phyloP scores from a whole-genome alignment of 2,113 vertebrate genomes.

The Pseudonaja textilis region DNA sequence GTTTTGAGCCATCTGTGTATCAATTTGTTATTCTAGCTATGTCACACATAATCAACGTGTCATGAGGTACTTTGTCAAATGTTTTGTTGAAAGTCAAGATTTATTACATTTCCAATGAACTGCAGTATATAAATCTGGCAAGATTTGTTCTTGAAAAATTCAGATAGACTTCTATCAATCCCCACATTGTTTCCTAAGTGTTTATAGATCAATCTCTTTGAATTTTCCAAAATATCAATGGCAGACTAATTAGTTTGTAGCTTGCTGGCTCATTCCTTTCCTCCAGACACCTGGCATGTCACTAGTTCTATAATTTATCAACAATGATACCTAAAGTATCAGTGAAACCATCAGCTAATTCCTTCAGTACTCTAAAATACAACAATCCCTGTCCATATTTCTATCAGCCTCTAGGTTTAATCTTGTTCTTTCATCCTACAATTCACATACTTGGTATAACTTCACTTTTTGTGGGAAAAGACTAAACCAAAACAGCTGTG shows the following conservation, averaged over 20 bases:
- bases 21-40: too few relatives aligned
- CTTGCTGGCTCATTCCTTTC: neutral
- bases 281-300: neutral
- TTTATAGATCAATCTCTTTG: neutral
- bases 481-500: neutral
- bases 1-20: too few relatives aligned
- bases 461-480: neutral
- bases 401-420: neutral
- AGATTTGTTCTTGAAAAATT: neutral
- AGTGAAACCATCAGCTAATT: neutral
- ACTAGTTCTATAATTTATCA: neutral
- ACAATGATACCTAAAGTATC: neutral
- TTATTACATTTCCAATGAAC: too few relatives aligned
- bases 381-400: neutral
- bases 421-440: neutral
- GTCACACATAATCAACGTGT: too few relatives aligned
- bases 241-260: neutral
- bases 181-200: neutral
- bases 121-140: neutral
- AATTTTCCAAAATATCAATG: neutral
- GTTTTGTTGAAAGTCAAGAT: too few relatives aligned
- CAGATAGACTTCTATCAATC: neutral
- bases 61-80: too few relatives aligned
- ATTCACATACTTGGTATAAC: neutral
- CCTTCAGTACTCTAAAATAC: neutral